A percentile compares a stretch with the other conserved stretches of the same genome.
phyloP scores from a whole-genome alignment of 2,888 invertebrate genomes.

The Zaprionus obscuricornis region DNA sequence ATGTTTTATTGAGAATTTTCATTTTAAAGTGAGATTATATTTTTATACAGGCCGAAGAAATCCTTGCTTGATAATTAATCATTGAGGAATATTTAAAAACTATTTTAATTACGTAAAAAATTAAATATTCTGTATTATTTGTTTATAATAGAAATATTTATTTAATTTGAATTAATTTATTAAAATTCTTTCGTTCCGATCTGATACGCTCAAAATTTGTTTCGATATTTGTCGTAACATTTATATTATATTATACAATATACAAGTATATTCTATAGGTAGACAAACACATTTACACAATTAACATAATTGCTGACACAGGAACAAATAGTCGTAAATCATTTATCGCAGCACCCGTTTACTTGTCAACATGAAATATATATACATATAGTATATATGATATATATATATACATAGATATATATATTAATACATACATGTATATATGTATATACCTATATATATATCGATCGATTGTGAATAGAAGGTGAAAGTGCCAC shows the following conservation, averaged over 20 bases:
- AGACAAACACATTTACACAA: conserved; percentile 19
- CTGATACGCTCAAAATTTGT: too few relatives aligned
- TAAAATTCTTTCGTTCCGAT: too few relatives aligned
- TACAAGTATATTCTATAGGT: neutral
- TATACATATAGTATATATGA: neutral
- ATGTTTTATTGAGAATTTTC: too few relatives aligned
- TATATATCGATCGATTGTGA: conserved; percentile 37
- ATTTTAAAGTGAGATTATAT: too few relatives aligned
- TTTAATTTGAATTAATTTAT: too few relatives aligned
- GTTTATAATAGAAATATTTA: too few relatives aligned
- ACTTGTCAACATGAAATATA: neutral
- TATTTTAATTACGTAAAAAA: neutral
- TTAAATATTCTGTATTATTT: too few relatives aligned
- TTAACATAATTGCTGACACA: conserved; percentile 52
- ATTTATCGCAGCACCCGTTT: conserved; percentile 33
- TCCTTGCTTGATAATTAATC: neutral
- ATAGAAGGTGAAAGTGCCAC: conserved; percentile 18
- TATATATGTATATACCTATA: neutral
- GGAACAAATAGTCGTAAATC: conserved; percentile 53
- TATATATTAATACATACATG: neutral
- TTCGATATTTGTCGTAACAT: too few relatives aligned
- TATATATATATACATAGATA: neutral
- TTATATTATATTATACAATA: too few relatives aligned
- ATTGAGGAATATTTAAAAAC: neutral
- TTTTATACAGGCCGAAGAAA: neutral